Conservation (phyloP, 2,888 invertebrate species). For the Cryptosula pallasiana region DNA sequence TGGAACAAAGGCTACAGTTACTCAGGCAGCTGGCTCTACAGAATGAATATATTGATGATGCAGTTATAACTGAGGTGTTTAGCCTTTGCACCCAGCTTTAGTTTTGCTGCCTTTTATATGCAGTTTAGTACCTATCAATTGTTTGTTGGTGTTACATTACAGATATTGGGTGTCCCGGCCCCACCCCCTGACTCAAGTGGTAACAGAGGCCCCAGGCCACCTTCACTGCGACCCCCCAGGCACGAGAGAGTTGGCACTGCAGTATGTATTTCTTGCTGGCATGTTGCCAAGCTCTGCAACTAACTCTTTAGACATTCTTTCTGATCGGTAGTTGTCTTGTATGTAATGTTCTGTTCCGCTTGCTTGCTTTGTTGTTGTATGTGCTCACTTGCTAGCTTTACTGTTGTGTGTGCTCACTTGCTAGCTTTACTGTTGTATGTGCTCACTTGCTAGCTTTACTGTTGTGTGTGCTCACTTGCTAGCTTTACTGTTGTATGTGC, state of each 20-base stretch:
- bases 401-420: too few species aligned
- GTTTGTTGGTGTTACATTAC: not conserved
- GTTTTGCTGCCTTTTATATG: not conserved
- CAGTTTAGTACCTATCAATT: not conserved
- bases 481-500: too few species aligned
- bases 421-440: too few species aligned
- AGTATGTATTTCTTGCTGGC: not conserved
- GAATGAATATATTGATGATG: slow-evolving; percentile 6
- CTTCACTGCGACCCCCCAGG: not conserved
- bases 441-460: too few species aligned
- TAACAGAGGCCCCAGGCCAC: not conserved
- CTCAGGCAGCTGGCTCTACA: slow-evolving; percentile 3
- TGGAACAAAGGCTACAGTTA: not conserved
- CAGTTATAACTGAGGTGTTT: not conserved
- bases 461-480: too few species aligned
- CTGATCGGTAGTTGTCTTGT: too few species aligned
- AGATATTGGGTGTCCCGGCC: not conserved
- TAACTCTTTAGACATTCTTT: too few species aligned
- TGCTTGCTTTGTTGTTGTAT: too few species aligned
- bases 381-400: too few species aligned
- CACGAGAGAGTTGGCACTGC: not conserved
- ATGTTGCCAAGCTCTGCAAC: not conserved
- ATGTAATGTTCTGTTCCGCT: too few species aligned
- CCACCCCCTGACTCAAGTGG: not conserved
- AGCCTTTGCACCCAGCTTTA: not conserved